Base-by-base conservation (phyloP, 2,888 invertebrate genomes). In the Nudaria mundana region DNA sequence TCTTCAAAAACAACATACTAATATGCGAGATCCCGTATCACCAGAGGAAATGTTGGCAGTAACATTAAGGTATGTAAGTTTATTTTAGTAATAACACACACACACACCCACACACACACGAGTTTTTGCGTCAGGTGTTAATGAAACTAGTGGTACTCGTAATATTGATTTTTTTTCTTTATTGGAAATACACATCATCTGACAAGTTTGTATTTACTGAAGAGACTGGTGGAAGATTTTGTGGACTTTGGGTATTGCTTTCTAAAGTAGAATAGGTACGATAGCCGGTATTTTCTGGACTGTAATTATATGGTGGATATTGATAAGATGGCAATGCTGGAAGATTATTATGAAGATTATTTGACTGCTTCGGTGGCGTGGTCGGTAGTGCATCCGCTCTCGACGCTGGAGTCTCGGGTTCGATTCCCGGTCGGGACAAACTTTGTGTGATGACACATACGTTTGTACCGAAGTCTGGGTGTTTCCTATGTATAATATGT, bases 271-370 rank as follows among this genome's bases (percentile, higher is more conserved):
- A 40, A 38, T 13, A 43, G 40, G 37, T 45, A 44, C 31, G 36
- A 38, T 39, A 39, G 34, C 32, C 36, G 41, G 13, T 22, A 8
- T 22, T 22, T 22, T 22, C 8, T 22, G 2, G 8, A 5, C n/a
- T 22, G 8, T 8, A 22, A 22, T 22, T 22, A 22, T 22, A 22
- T 22, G 22, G 7, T 22, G 22, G 7, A 22, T 22, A 22, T 22
- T 22, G 22, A 22, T 22, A 8, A 22, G 22, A 6, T 22, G 8
- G n/a, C 7, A 47, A 43, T 40, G 44, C 48, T 48, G 40, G 40
- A 34, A 37, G 44, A 48, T 48, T 44, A 38, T 40, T 40, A 40
- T n/a, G n/a, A n/a, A n/a, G n/a, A n/a, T n/a, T n/a, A n/a, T n/a
- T n/a, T n/a, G n/a, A n/a, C n/a, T n/a, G n/a, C n/a, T n/a, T n/a